Evolutionary conservation across 2,797 vertebrate species (phyloP).

Genomic region (Tiaroga cobitis): DNA sequence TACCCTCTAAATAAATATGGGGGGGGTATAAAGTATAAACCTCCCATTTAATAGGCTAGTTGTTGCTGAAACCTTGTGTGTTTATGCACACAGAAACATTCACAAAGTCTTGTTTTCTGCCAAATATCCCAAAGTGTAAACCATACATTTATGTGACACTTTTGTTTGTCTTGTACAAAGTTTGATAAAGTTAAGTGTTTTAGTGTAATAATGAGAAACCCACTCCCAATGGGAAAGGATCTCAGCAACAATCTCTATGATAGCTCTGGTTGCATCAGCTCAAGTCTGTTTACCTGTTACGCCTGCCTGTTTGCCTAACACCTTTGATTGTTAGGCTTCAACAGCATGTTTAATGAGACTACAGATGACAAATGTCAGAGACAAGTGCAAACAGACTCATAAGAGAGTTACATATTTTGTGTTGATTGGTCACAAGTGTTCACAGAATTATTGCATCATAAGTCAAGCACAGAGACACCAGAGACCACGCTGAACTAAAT

Average conservation of each 20-base stretch:
- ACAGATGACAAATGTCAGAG: not conserved
- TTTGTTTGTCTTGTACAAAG: not conserved
- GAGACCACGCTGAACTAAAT: not conserved
- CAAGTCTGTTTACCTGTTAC: not conserved
- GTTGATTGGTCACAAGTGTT: constrained; percentile 35
- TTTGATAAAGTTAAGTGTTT: not conserved
- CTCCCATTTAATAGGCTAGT: not conserved
- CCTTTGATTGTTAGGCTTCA: constrained; percentile 28
- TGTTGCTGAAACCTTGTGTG: not conserved
- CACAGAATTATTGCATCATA: not conserved
- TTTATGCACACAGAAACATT: not conserved
- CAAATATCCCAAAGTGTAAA: not conserved
- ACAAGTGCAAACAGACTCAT: constrained; percentile 7
- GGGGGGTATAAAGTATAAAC: not conserved
- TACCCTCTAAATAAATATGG: too few species aligned
- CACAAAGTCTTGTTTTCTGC: not conserved
- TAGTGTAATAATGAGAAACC: not conserved
- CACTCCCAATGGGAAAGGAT: not conserved
- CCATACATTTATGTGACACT: not conserved
- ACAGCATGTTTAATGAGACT: constrained; percentile 23
- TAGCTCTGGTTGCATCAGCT: constrained; percentile 20
- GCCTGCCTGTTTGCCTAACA: constrained; percentile 17
- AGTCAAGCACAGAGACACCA: not conserved
- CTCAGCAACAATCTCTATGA: not conserved
- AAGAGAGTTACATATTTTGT: not conserved